Conservation (phyloP, 2,888 invertebrate genomes). For the Andrena bicolor region DNA sequence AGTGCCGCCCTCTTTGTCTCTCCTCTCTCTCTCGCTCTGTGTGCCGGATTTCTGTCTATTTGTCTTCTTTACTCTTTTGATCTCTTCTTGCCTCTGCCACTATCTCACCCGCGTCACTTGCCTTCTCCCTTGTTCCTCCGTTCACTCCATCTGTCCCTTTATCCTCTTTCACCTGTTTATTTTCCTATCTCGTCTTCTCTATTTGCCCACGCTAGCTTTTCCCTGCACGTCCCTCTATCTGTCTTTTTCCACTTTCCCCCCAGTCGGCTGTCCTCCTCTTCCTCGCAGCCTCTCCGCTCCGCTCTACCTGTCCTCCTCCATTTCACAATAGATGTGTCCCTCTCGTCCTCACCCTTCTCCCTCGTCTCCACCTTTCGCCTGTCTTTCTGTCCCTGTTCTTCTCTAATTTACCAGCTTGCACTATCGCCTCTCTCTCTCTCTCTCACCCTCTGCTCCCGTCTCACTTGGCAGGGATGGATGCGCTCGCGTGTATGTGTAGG, state of each 20-base stretch:
- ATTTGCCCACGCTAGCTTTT: constrained; percentile 30
- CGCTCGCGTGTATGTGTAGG: not conserved
- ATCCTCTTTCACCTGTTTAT: constrained; percentile 40
- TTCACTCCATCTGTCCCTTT: constrained; percentile 42
- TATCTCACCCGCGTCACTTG: constrained; percentile 16
- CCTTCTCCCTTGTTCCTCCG: constrained; percentile 19
- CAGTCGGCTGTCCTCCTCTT: not conserved
- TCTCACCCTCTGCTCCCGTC: not conserved
- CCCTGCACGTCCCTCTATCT: constrained; percentile 18
- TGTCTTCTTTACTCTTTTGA: constrained; percentile 13
- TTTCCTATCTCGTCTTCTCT: constrained; percentile 38
- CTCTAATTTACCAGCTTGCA: constrained; percentile 21
- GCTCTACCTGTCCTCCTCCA: not conserved
- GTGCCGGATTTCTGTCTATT: constrained; percentile 11
- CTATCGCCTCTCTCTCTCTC: not conserved
- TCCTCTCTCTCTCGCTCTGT: not conserved
- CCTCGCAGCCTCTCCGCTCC: not conserved
- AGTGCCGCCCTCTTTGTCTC: not conserved
- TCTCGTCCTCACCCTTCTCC: not conserved
- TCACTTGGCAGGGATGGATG: not conserved
- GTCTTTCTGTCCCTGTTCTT: not conserved
- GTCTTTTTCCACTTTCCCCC: not conserved
- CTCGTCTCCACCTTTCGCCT: not conserved
- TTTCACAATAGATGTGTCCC: not conserved
- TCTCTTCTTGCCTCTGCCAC: constrained; percentile 16